Percentiles rank a stretch among this genome's conserved stretches.
Evolutionary conservation across 2,113 vertebrate species (phyloP).

Genomic region (Cyphomyrus discorhynchus): DNA sequence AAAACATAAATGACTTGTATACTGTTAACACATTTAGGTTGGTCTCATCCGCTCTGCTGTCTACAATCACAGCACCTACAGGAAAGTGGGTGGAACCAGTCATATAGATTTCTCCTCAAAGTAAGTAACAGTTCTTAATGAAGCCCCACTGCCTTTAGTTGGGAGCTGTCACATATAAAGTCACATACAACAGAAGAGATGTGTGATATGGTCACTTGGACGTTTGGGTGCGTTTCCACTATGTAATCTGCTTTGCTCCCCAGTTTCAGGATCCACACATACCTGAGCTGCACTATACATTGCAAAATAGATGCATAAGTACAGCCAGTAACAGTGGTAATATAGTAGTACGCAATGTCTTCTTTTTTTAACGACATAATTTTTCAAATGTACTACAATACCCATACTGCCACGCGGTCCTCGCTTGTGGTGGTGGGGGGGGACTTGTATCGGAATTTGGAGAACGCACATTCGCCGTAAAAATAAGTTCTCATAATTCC

Average conservation of each 20-base stretch:
- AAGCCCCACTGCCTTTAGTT: background rate
- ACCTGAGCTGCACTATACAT: background rate
- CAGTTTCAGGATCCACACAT: background rate
- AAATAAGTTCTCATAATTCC: background rate
- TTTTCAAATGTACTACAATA: conserved; percentile 43
- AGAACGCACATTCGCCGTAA: background rate
- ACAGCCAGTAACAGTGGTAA: background rate
- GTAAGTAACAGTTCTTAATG: background rate
- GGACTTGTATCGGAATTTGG: too few species aligned
- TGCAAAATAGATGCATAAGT: background rate
- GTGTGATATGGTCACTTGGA: background rate
- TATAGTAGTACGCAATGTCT: background rate
- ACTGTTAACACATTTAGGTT: background rate
- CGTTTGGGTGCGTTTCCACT: background rate
- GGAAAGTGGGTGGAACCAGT: background rate
- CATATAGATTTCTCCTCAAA: background rate
- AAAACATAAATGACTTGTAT: background rate
- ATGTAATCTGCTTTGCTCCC: background rate
- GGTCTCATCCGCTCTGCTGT: background rate
- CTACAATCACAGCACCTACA: background rate
- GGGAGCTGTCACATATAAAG: background rate
- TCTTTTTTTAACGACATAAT: background rate
- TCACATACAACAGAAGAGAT: background rate
- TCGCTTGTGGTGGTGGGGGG: background rate
- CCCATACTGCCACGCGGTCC: conserved; percentile 37